Conservation (phyloP, 2,888 invertebrate species). For the Agriopis marginaria region DNA sequence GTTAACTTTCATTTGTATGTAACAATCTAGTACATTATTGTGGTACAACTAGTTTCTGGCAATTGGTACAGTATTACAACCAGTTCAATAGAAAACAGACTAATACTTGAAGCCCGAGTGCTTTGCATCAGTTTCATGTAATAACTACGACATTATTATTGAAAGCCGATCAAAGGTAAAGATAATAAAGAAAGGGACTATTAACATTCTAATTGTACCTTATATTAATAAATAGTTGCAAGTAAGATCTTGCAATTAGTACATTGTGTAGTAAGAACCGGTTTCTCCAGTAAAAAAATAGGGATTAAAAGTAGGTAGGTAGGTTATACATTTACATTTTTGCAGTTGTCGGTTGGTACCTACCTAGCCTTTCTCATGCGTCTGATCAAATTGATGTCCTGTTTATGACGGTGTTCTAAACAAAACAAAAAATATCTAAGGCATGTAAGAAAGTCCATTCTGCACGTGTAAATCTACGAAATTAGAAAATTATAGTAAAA, state of each 20-base stretch:
- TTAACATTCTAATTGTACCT: not conserved
- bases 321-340: no score
- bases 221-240: not conserved
- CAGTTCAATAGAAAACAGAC: no score
- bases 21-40: no score
- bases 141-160: no score
- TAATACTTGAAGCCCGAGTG: no score
- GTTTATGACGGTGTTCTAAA: not conserved
- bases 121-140: no score
- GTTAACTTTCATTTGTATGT: no score
- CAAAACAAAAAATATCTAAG: not conserved
- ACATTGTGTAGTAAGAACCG: not conserved
- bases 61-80: no score
- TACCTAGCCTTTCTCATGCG: not conserved
- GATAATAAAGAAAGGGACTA: not conserved
- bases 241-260: not conserved
- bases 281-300: not conserved
- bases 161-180: no score
- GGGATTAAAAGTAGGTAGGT: not conserved
- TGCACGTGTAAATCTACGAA: slow-evolving; percentile 11
- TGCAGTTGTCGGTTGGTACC: not conserved
- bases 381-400: not conserved
- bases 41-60: no score
- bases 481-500: slow-evolving; percentile 5
- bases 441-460: not conserved